These are phyloP conservation scores for Mus pahari DNA, from an alignment of 2,113 vertebrate genomes.

Conservation along the genomic window DNA sequence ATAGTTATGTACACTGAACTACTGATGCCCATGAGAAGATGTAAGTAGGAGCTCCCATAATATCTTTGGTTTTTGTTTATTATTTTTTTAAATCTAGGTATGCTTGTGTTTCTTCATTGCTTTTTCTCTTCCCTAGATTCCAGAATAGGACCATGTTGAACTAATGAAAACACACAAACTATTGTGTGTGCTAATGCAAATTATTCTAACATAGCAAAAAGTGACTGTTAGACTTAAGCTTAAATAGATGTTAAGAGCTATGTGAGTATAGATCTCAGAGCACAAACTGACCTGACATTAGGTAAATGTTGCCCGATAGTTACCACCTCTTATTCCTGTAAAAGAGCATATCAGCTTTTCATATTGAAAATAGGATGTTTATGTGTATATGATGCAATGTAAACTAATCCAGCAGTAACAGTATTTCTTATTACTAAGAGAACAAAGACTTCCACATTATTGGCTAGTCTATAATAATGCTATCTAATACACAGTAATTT, in stretches of 20 bases:
- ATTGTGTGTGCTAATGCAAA: conserved; percentile 1
- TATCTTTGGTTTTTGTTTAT: too few relatives aligned
- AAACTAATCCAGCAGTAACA: conserved; percentile 42
- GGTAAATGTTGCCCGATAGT: neutral
- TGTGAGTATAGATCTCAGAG: neutral
- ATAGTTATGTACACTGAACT: neutral
- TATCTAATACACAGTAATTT: conserved; percentile 38
- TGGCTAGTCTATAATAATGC: conserved; percentile 26
- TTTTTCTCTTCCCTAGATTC: neutral
- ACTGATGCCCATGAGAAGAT: neutral
- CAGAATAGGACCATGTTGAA: conserved; percentile 1
- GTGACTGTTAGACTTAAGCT: neutral
- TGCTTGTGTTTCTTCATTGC: neutral
- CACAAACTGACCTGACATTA: neutral
- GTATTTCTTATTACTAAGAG: conserved; percentile 52
- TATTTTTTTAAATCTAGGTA: neutral
- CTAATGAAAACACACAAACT: neutral
- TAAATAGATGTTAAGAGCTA: conserved; percentile 9
- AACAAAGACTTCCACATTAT: conserved; percentile 8
- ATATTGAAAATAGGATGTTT: conserved; percentile 38
- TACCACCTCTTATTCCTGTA: conserved; percentile 27
- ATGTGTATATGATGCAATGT: neutral
- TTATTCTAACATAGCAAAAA: conserved; percentile 39
- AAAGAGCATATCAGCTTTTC: neutral
- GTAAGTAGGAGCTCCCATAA: neutral